Evolutionary conservation across 2,888 invertebrate species (phyloP), one percentile per base, ranked within the genome.

Genomic region (Drosophila greeni): DNA sequence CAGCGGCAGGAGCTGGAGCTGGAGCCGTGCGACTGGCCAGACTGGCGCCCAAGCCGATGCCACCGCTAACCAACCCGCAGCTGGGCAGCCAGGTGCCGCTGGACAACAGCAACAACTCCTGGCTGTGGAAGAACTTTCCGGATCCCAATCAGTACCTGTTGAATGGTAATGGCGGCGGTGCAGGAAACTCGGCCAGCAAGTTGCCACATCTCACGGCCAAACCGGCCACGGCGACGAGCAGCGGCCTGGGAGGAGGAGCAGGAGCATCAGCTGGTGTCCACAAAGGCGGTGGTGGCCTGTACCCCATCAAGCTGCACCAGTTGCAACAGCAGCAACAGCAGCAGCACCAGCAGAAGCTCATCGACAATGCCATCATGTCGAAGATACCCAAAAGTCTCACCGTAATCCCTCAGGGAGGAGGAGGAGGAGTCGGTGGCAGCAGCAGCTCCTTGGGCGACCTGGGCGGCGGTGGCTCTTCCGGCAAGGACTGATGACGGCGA

Each of bases 371-470:
- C 86, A 89, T 92, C 55, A 89, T 95, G 90, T 94, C 95, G 49
- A 94, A 94, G 88, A 94, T 95, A 85, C 95, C 95, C 29, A 94
- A 93, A 87, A 94, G 94, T 2, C 87, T 95, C 74, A 95, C 95
- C 0, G 94, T 95, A 55, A 95, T 95, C 82, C 94, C 94, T 12
- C 94, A 95, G 64, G 87, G 88, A 48, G 87, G 86, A 81, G 70
- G 66, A 14, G 65, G 57, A 3, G 18, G 42, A 1, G 49, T 52
- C 1, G 67, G 79, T 1, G 4, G 43, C 6, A 16, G 42, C n/a
- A 11, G 42, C 24, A 23, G 9, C 23, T 11, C 23, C 23, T 9
- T 40, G 40, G 54, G 53, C 6, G 51, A 47, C 5, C 49, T 69
- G 53, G 45, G 66, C 2, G 67, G 64, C 14, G 70, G 55, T 8